Evolutionary conservation across 2,888 invertebrate genomes (phyloP).

Genomic region (Dasypolia templi): DNA sequence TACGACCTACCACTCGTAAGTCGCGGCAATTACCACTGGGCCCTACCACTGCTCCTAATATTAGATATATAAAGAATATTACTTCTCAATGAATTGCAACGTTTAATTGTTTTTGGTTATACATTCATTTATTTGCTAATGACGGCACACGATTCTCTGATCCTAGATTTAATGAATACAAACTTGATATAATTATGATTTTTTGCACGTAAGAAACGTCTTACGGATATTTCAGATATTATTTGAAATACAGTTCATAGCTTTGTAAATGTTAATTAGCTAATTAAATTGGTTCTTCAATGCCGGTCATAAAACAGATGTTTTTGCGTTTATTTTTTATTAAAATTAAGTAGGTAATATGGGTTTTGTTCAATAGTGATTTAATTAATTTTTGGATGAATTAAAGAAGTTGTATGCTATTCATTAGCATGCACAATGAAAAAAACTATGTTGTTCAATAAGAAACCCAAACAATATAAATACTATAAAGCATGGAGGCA

Average conservation of each 20-base stretch:
- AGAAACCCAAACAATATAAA: not conserved
- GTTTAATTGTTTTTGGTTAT: not conserved
- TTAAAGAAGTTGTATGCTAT: not conserved
- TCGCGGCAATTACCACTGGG: too few species aligned
- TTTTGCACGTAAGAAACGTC: slow-evolving; percentile 10
- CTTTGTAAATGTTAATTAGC: not conserved
- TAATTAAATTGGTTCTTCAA: not conserved
- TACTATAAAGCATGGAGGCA: not conserved
- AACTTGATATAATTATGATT: slow-evolving; percentile 5
- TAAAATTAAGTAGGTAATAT: too few species aligned
- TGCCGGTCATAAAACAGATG: not conserved
- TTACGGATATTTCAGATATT: slow-evolving; percentile 4
- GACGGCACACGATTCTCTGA: not conserved
- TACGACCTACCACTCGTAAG: too few species aligned
- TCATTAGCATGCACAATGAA: not conserved
- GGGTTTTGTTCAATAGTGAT: too few species aligned
- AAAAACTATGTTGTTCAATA: not conserved
- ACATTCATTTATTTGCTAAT: not conserved
- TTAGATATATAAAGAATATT: too few species aligned
- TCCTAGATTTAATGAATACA: not conserved
- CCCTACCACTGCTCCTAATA: too few species aligned
- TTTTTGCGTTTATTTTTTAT: not conserved
- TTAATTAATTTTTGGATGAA: too few species aligned
- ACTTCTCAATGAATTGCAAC: not conserved
- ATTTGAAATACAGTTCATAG: not conserved